Base-by-base conservation (phyloP, 2,888 invertebrate genomes). In the Sarcophaga rosellei region DNA sequence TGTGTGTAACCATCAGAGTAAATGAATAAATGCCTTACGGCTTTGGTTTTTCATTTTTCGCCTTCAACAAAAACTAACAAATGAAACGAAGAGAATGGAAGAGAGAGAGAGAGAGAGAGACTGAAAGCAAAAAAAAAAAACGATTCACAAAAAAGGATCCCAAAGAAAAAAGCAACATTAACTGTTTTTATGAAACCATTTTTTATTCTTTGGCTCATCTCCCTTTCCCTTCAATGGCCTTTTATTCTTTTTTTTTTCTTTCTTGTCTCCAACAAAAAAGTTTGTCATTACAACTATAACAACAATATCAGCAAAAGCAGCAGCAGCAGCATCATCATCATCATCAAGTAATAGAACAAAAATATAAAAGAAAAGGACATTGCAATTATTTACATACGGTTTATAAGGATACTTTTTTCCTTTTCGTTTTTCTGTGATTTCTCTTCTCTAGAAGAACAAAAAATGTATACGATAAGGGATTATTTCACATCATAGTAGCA, bases 301-400 rank as follows among this genome's bases (percentile, higher is more conserved):
- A 20, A 23, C 21, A 70, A 79, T 6, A 20, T 6, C 6, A 61
- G 17, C 5, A 61, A n/a, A 4, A 61, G 61, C 61, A 1, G 47
- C 15, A 47, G 4, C 53, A 53, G 11, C 61, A 10, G 61, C 35
- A 35, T 6, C 35, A 35, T 8, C 35, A 35, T 8, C 35, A 10
- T 35, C 35, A 35, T 35, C 35, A 35, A 35, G 35, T 62, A 61
- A 45, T 47, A 17, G 17, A 65, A 76, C 63, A 57, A 10, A 79
- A 79, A 84, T 74, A 11, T 47, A 80, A 84, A 83, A 81, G 86
- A 80, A 86, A 83, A 53, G 35, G 35, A 35, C 35, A 86, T 80
- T 84, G 86, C 86, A 86, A 86, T 86, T 86, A 86, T 86, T 86
- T 84, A 86, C 86, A 86, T 86, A 86, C 83, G 86, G 59, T 84